Conservation (phyloP, 1,140 invertebrate genomes). For the Pseudomyrmex concolor region DNA sequence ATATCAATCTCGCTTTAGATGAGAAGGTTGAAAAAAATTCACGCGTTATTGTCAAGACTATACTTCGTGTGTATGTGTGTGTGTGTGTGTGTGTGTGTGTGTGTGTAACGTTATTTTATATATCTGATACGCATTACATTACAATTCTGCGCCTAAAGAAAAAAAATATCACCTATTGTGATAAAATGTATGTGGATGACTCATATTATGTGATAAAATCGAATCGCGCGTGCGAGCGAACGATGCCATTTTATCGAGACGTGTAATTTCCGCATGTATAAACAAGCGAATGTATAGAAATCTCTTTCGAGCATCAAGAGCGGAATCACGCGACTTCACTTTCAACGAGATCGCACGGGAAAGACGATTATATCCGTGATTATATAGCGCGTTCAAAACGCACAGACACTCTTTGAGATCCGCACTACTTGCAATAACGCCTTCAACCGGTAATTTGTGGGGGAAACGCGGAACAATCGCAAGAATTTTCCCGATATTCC, state of each 20-base stretch:
- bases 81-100: too few relatives aligned
- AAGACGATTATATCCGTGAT: background rate
- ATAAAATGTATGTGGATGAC: conserved; percentile 8
- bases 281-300: conserved; percentile 16
- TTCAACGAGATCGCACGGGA: background rate
- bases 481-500: background rate
- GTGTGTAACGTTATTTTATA: too few relatives aligned
- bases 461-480: conserved; percentile 3
- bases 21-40: too few relatives aligned
- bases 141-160: background rate
- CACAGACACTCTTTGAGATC: background rate
- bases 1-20: too few relatives aligned
- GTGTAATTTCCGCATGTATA: background rate
- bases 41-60: too few relatives aligned
- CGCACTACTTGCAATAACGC: background rate
- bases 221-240: background rate
- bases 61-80: too few relatives aligned
- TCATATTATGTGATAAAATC: conserved; percentile 1
- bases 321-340: background rate
- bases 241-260: conserved; percentile 16
- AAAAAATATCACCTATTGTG: background rate
- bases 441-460: background rate
- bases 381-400: background rate
- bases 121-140: conserved; percentile 19
- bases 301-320: background rate